A percentile compares a stretch with the other conserved stretches of the same genome.
Conservation (phyloP, 2,113 vertebrate genomes). For the Pungitius pungitius region DNA sequence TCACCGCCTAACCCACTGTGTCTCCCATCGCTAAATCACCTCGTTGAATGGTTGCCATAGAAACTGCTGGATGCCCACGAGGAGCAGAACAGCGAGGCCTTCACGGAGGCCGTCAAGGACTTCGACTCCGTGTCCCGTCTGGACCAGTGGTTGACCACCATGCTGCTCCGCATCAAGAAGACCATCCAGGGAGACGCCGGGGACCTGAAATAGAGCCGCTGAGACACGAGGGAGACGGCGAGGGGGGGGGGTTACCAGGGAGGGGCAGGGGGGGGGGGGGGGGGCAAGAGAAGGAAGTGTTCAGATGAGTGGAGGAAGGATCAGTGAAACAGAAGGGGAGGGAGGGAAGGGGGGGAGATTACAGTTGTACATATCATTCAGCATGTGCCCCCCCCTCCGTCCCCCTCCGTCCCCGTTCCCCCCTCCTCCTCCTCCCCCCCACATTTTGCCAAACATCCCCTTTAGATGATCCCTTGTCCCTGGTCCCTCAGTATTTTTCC, state of each 20-base stretch:
- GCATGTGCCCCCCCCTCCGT: conserved; percentile 69
- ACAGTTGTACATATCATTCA: conserved; percentile 75
- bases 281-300: no score
- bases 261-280: background rate
- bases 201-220: conserved; percentile 87
- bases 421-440: conserved; percentile 55
- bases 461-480: conserved; percentile 50
- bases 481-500: conserved; percentile 58
- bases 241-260: background rate
- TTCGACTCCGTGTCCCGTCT: conserved; percentile 94
- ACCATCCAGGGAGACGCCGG: conserved; percentile 92
- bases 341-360: conserved; percentile 42
- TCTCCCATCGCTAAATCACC: no score
- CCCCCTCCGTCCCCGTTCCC: no score
- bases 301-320: background rate
- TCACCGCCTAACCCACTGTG: no score
- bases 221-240: background rate
- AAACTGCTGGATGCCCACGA: conserved; percentile 98
- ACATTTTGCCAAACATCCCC: conserved; percentile 55
- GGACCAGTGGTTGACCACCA: conserved; percentile 97
- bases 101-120: conserved; percentile 97
- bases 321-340: background rate
- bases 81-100: conserved; percentile 96
- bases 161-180: conserved; percentile 98
- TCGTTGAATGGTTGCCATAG: conserved; percentile 68